phyloP scores from a whole-genome alignment of 2,888 invertebrate genomes.

The Apodemia zela region DNA sequence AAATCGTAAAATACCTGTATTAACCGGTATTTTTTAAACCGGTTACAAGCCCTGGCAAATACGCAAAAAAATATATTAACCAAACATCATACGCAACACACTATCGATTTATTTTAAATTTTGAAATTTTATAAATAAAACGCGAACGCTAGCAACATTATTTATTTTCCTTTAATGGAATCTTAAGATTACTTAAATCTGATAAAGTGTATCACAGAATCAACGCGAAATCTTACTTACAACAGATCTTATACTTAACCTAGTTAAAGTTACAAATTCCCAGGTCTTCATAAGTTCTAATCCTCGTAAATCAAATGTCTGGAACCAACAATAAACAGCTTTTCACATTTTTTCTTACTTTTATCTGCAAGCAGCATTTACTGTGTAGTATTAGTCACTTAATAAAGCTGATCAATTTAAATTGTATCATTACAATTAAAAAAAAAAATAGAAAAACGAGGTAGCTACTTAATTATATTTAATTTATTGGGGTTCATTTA shows the following conservation, averaged over 20 bases:
- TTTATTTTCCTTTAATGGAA: slow-evolving; percentile 1
- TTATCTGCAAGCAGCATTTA: too few species aligned
- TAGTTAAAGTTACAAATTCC: neutral
- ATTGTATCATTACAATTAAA: neutral
- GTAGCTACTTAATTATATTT: neutral
- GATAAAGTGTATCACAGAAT: slow-evolving; percentile 21
- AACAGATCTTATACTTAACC: slow-evolving; percentile 11
- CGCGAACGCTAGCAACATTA: neutral
- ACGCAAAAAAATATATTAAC: too few species aligned
- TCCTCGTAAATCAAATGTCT: neutral
- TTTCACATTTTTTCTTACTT: neutral
- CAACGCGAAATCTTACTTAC: slow-evolving; percentile 7
- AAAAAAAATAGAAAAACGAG: too few species aligned
- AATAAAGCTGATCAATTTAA: neutral
- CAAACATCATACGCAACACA: too few species aligned
- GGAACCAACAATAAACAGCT: neutral
- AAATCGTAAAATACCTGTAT: too few species aligned
- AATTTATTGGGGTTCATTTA: neutral
- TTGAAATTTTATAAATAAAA: neutral
- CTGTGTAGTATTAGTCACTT: neutral
- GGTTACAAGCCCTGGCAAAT: too few species aligned
- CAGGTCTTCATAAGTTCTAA: neutral
- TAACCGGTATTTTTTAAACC: too few species aligned
- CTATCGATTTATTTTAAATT: too few species aligned
- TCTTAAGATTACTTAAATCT: neutral